A percentile compares a stretch with the other conserved stretches of the same genome.
Evolutionary conservation across 2,113 vertebrate species (phyloP).

Genomic region (Menura novaehollandiae): DNA sequence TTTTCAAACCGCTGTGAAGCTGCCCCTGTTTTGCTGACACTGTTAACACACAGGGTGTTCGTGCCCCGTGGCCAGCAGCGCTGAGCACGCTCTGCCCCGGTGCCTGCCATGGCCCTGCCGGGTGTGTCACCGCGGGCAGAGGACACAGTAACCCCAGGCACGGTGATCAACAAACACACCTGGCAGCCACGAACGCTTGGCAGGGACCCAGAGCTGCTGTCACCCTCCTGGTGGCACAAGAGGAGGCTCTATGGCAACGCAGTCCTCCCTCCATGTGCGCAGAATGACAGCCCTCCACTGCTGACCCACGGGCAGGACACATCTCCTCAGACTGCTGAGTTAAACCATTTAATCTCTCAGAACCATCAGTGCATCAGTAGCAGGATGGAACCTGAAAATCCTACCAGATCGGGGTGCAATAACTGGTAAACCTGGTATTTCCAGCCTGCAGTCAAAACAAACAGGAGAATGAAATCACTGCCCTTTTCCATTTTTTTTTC

Average conservation of each 20-base stretch:
- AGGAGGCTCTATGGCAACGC: not conserved
- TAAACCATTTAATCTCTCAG: not conserved
- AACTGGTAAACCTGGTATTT: constrained; percentile 50
- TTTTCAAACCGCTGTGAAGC: not conserved
- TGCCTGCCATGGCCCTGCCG: fast-evolving
- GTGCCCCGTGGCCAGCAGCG: not conserved
- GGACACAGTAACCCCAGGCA: not conserved
- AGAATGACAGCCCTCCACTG: not conserved
- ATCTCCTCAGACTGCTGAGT: not conserved
- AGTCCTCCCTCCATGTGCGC: not conserved
- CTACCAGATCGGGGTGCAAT: not conserved
- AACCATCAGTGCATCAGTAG: not conserved
- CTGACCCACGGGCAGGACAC: not conserved
- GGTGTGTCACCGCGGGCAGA: not conserved
- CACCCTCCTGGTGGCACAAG: not conserved
- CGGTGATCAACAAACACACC: not conserved
- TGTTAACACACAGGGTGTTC: not conserved
- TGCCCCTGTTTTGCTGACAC: not conserved
- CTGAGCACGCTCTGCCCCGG: not conserved
- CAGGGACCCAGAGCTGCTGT: not conserved
- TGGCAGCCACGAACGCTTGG: not conserved
- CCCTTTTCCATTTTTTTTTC: not conserved
- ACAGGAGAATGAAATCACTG: constrained; percentile 1
- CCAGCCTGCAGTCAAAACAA: constrained; percentile 53
- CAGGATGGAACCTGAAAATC: constrained; percentile 41